Evolutionary conservation across 1,140 invertebrate species (phyloP).

Genomic region (Leptinotarsa undecemlineata): DNA sequence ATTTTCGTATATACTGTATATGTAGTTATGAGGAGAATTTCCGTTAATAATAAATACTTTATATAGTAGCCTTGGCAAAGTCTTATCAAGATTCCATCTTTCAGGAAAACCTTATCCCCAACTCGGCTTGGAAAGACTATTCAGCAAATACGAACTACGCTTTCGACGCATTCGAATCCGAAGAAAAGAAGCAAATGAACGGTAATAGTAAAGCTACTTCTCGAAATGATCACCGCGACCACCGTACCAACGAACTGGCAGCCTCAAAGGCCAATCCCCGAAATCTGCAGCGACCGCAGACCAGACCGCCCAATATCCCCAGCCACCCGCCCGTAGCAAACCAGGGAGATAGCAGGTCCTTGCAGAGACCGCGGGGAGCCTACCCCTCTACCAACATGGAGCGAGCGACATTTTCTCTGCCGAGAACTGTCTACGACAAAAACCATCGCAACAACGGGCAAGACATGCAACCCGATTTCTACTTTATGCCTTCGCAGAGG

Average conservation of each 20-base stretch:
- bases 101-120: conserved; percentile 80
- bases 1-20: no score
- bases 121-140: conserved; percentile 86
- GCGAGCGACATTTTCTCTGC: conserved; percentile 58
- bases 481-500: conserved; percentile 92
- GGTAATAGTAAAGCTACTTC: conserved; percentile 39
- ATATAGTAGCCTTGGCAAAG: no score
- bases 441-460: conserved; percentile 51
- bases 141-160: conserved; percentile 85
- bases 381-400: conserved; percentile 50
- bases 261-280: conserved; percentile 19
- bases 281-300: conserved; percentile 47
- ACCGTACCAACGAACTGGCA: conserved; percentile 18
- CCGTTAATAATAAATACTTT: no score
- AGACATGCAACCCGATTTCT: conserved; percentile 74
- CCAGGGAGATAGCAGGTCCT: conserved; percentile 64
- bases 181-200: conserved; percentile 61
- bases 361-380: conserved; percentile 60
- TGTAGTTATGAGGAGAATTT: no score
- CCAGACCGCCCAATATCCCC: conserved; percentile 48
- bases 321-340: conserved; percentile 57
- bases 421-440: conserved; percentile 57
- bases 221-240: conserved; percentile 29
- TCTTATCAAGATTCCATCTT: conserved; percentile 28
- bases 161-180: conserved; percentile 80